Evolutionary conservation across 2,797 vertebrate genomes (phyloP).

Genomic region (Lagothrix lagotricha): DNA sequence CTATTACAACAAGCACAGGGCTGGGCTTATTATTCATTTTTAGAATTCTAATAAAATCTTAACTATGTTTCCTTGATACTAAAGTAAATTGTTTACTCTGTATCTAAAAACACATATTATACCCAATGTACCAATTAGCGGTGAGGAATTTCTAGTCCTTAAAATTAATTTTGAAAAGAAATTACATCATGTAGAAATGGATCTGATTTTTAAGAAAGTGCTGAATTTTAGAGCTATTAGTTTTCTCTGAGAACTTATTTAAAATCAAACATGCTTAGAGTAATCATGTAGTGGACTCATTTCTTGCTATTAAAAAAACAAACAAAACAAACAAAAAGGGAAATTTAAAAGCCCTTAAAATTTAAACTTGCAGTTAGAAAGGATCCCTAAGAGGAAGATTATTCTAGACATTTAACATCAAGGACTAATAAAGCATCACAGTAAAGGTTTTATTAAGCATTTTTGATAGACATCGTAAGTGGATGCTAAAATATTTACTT

Average conservation of each 20-base stretch:
- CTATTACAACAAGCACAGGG: constrained; percentile 75
- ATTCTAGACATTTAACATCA: constrained; percentile 20
- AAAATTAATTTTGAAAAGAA: constrained; percentile 67
- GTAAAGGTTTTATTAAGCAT: constrained; percentile 42
- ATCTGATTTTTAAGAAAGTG: constrained; percentile 5
- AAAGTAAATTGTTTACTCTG: constrained; percentile 78
- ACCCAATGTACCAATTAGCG: constrained; percentile 53
- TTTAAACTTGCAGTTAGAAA: constrained; percentile 4
- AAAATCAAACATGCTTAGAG: neutral
- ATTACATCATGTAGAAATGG: constrained; percentile 49
- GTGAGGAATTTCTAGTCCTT: constrained; percentile 55
- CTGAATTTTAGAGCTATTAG: neutral
- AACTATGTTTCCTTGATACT: constrained; percentile 77
- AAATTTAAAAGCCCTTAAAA: neutral
- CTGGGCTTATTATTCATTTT: constrained; percentile 74
- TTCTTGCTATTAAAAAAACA: neutral
- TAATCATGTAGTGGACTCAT: neutral
- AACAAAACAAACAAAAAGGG: neutral
- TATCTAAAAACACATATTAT: constrained; percentile 78
- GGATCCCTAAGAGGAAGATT: constrained; percentile 1
- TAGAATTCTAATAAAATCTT: constrained; percentile 81
- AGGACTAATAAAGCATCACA: neutral
- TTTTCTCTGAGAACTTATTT: neutral
- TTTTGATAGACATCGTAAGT: constrained; percentile 21
- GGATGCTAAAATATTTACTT: constrained; percentile 11